Evolutionary conservation across 2,797 vertebrate genomes (phyloP), one percentile per base, ranked within the genome.

Genomic region (Melanotaenia trifasciata): DNA sequence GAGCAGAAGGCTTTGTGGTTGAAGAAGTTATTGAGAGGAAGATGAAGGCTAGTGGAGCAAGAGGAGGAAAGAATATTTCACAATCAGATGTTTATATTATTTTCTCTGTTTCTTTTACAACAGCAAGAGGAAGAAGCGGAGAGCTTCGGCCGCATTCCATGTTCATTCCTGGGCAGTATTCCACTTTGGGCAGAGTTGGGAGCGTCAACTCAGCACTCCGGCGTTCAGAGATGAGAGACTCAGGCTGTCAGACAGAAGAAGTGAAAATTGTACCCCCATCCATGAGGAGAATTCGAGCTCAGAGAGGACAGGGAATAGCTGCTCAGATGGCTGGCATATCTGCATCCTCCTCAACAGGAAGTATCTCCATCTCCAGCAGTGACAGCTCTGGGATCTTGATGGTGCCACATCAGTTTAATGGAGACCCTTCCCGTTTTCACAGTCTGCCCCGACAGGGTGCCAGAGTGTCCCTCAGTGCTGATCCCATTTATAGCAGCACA

Each of bases 191-290:
- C 72, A 93, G 96, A 80, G 92, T 95, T 0, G 95, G 95, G 57
- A 96, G 95, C 78, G 92, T 93, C 47, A 93, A 79, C 81, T 94
- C 93, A 18, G 81, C 90, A 0, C 84, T 94, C 56, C 94, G 93
- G 45, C 94, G 91, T 61, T 96, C 94, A 0, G 94, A 92, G 53
- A 98, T 95, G 72, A 95, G 95, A 91, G 97, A 99, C 85, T 96
- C 96, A 12, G 94, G 97, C 93, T 98, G 96, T 91, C 98, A 99
- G 94, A 99, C 98, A 0, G 98, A 99, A 76, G 96, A 96, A 24
- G 88, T 96, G 40, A 98, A 96, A 90, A 86, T 99, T 0, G 96
- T 99, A 0, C 98, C 98, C 0, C 98, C 98, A 11, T 99, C 98
- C 0, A 92, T 99, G 93, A 95, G 98, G 71, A 96, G 98, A 82